Evolutionary conservation across 2,113 vertebrate genomes (phyloP).

Genomic region (Passer montanus): DNA sequence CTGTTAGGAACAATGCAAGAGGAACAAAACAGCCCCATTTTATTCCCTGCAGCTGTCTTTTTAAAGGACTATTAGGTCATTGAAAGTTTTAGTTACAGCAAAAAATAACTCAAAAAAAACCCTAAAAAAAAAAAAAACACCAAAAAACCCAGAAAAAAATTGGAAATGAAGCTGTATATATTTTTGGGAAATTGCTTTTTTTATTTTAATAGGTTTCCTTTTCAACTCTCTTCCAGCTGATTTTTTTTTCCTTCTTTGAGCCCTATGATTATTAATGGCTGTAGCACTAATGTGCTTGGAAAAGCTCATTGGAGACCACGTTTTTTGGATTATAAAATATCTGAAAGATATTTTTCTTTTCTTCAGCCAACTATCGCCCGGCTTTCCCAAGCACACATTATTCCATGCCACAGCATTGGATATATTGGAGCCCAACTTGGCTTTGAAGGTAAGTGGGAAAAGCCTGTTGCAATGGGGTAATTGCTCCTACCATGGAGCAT

Average conservation of each 20-base stretch:
- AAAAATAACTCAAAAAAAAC: not conserved
- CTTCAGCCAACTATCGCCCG: not conserved
- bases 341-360: constrained; percentile 31
- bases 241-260: not conserved
- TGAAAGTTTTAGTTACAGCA: constrained; percentile 19
- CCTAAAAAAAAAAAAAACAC: not conserved
- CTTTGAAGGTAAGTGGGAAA: not conserved
- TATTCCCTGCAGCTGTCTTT: constrained; percentile 54
- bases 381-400: not conserved
- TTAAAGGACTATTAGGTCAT: constrained; percentile 46
- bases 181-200: constrained; percentile 44
- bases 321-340: constrained; percentile 52
- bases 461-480: not conserved
- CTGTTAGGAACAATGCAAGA: constrained; percentile 57
- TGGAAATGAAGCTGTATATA: constrained; percentile 27
- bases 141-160: not conserved
- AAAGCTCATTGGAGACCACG: constrained; percentile 17
- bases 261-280: constrained; percentile 39
- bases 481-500: not conserved
- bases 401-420: not conserved
- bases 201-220: constrained; percentile 41
- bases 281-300: not conserved
- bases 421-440: not conserved
- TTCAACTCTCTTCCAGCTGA: constrained; percentile 51
- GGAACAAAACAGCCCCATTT: not conserved